Percentiles rank a stretch among this genome's conserved stretches.
Evolutionary conservation across 1,140 invertebrate genomes (phyloP).

Genomic region (Zaprionus taronus): DNA sequence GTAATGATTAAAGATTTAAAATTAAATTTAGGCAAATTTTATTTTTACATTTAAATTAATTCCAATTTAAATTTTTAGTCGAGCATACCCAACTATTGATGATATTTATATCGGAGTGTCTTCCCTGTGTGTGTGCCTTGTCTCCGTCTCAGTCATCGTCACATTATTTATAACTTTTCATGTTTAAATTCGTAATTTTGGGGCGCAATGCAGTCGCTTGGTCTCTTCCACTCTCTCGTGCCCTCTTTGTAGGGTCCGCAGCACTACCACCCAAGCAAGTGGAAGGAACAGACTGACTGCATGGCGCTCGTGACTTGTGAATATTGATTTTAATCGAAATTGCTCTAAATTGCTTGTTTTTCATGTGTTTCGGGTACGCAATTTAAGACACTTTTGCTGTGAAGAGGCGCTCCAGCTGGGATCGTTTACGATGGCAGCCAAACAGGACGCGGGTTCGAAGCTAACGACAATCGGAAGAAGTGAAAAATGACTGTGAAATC

Average conservation of each 20-base stretch:
- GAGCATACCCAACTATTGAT: not conserved
- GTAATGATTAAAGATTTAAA: no score
- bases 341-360: constrained; percentile 75
- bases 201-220: constrained; percentile 49
- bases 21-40: no score
- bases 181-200: constrained; percentile 82
- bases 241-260: constrained; percentile 9
- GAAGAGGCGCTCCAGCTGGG: constrained; percentile 27
- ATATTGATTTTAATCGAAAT: constrained; percentile 83
- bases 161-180: constrained; percentile 82
- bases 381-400: constrained; percentile 79
- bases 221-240: not conserved
- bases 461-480: not conserved
- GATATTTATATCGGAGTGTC: constrained; percentile 4
- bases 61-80: no score
- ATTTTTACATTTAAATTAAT: no score
- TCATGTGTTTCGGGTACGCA: constrained; percentile 49
- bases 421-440: constrained; percentile 8
- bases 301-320: constrained; percentile 64
- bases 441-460: not conserved
- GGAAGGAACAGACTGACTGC: constrained; percentile 15
- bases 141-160: constrained; percentile 49
- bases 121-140: constrained; percentile 11
- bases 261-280: constrained; percentile 23
- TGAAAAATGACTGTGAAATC: not conserved